Base-by-base conservation (phyloP, 2,113 vertebrate genomes). In the Corythoichthys intestinalis region DNA sequence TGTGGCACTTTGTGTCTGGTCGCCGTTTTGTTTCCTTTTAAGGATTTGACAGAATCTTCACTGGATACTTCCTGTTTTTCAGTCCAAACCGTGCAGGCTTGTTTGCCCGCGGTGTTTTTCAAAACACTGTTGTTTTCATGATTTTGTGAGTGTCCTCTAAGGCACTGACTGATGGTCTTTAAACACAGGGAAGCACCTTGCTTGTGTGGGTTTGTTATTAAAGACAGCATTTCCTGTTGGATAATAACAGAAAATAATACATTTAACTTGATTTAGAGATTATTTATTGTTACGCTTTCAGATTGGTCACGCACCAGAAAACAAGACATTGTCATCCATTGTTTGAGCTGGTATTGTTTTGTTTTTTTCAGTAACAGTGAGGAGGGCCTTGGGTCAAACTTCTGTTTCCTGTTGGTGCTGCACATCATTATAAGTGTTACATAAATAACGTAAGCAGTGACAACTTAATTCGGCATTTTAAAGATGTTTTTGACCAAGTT, bases 21-120 rank as follows among this genome's bases (percentile, higher is more conserved):
- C 41, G 15, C 0, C 37, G 48, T 69, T 34, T 56, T 71, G 46
- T 44, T 71, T 73, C 53, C 20, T 71, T 77, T 76, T 20, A 67
- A 48, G 62, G 46, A 44, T 65, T 73, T 44, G 44, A 50, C 17
- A 34, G 37, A 64, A 71, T 53, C 53, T 69, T 50, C 69, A 12
- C 4, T 12, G 38, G 20, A 7, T 63, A 15, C 65, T 72, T 83
- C 68, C 73, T 78, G 63, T 80, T 79, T 75, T 73, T 61, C 47
- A 6, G 37, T 14, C 60, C 39, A 49, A 69, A 61, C 34, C 71
- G 9, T 44, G 41, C 41, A 49, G 38, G 17, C 52, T 66, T 66
- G 54, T 68, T 60, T 74, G 7, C 9, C 34, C 47, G 38, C 17
- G 17, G 4, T 66, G 54, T 54, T 75, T 71, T 66, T 49, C 56